phyloP scores from a whole-genome alignment of 2,113 vertebrate genomes.

The Corythornis vintsioides region DNA sequence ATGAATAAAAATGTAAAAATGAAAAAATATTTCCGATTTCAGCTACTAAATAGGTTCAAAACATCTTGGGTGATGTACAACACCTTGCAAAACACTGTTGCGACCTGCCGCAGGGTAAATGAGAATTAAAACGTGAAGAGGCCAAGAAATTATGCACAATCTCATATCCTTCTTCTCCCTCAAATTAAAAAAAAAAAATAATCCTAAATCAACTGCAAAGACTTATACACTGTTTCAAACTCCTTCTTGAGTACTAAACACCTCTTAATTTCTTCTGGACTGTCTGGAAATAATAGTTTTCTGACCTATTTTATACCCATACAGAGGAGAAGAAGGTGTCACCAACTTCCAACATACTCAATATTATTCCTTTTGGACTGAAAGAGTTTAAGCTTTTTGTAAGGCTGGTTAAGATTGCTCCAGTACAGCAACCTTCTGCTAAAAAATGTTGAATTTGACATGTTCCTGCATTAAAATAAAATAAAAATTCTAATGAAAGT shows the following conservation, averaged over 20 bases:
- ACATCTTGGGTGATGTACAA: background rate
- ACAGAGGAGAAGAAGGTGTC: background rate
- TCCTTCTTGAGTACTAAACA: background rate
- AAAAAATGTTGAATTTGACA: background rate
- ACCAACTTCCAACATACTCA: background rate
- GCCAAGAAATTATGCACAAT: background rate
- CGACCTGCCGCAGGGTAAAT: background rate
- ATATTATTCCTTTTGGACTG: background rate
- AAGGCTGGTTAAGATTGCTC: background rate
- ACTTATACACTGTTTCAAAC: background rate
- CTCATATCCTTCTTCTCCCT: background rate
- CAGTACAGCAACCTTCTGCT: background rate
- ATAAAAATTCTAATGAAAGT: background rate
- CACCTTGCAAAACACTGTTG: background rate
- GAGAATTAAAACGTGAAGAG: background rate
- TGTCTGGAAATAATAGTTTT: background rate
- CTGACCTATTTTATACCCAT: background rate
- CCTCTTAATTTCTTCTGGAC: background rate
- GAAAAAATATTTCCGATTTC: background rate
- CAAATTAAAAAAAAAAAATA: background rate
- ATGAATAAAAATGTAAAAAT: background rate
- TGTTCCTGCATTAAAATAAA: background rate
- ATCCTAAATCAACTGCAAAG: background rate
- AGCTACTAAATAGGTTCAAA: background rate
- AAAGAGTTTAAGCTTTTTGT: background rate